These are phyloP conservation scores for Oophaga pumilio DNA, from an alignment of 2,113 vertebrate genomes.

Conservation along the genomic window DNA sequence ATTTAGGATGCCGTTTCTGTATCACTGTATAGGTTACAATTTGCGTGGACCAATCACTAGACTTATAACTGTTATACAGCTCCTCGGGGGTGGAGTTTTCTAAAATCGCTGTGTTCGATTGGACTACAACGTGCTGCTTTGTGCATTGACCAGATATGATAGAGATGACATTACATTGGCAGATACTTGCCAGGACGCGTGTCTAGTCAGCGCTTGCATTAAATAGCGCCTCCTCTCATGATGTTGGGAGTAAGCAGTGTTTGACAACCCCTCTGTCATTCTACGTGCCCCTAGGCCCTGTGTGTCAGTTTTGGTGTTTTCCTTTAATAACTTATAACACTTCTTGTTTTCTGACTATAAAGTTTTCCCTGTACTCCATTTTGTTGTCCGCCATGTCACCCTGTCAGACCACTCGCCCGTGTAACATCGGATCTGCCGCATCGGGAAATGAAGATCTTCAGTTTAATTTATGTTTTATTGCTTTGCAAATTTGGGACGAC, in stretches of 20 bases:
- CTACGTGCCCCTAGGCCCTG: background rate
- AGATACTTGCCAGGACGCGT: too few species aligned
- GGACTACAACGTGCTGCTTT: background rate
- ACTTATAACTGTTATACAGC: background rate
- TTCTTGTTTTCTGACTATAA: background rate
- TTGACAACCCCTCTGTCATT: background rate
- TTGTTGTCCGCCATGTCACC: background rate
- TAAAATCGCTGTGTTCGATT: background rate
- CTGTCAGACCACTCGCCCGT: background rate
- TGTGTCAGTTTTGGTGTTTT: background rate
- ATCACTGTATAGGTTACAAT: background rate
- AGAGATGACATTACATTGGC: background rate
- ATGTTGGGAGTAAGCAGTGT: too few species aligned
- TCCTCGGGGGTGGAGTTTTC: background rate
- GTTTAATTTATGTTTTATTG: constrained; percentile 57
- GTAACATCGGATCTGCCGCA: background rate
- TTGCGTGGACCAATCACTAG: background rate
- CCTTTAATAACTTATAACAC: background rate
- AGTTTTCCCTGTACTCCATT: background rate
- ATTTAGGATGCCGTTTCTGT: background rate
- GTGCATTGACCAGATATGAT: background rate
- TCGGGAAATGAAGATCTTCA: background rate
- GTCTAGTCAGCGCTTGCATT: too few species aligned
- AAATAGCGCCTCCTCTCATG: too few species aligned
- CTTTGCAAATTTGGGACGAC: constrained; percentile 64